These are phyloP conservation scores for Odiellus spinosus DNA, from an alignment of 2,888 invertebrate species.

Conservation along the genomic window DNA sequence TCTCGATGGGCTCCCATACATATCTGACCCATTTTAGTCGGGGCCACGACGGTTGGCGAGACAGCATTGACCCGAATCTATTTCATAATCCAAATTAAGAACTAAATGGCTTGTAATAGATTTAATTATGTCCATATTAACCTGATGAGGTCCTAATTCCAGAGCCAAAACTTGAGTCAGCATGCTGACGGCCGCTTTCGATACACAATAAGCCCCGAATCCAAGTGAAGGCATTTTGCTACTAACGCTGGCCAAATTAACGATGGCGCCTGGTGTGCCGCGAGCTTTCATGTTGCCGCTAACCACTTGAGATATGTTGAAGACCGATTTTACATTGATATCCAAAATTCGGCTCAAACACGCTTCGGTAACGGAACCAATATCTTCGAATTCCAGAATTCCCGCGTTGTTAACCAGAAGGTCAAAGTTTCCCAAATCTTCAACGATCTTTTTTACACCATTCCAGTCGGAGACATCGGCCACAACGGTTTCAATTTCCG, in stretches of 20 bases:
- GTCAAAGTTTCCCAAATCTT: constrained; percentile 42
- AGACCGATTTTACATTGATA: constrained; percentile 66
- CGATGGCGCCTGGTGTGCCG: constrained; percentile 58
- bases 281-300: constrained; percentile 52
- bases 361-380: constrained; percentile 48
- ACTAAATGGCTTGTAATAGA: no score
- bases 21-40: constrained; percentile 59
- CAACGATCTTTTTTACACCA: constrained; percentile 44
- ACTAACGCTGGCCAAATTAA: constrained; percentile 78
- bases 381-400: constrained; percentile 48
- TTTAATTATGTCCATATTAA: constrained; percentile 16
- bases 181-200: constrained; percentile 77
- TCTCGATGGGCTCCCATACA: constrained; percentile 50
- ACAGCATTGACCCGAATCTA: constrained; percentile 74
- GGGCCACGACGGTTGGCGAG: constrained; percentile 81
- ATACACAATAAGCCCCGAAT: constrained; percentile 64
- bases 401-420: constrained; percentile 83
- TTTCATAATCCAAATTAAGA: no score
- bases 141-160: constrained; percentile 57
- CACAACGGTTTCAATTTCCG: constrained; percentile 43
- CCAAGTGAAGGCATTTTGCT: constrained; percentile 46
- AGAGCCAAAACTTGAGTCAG: constrained; percentile 65
- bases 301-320: constrained; percentile 66
- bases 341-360: constrained; percentile 45
- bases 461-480: constrained; percentile 63